Conservation (phyloP, 2,888 invertebrate genomes). For the Lapara coniferarum region DNA sequence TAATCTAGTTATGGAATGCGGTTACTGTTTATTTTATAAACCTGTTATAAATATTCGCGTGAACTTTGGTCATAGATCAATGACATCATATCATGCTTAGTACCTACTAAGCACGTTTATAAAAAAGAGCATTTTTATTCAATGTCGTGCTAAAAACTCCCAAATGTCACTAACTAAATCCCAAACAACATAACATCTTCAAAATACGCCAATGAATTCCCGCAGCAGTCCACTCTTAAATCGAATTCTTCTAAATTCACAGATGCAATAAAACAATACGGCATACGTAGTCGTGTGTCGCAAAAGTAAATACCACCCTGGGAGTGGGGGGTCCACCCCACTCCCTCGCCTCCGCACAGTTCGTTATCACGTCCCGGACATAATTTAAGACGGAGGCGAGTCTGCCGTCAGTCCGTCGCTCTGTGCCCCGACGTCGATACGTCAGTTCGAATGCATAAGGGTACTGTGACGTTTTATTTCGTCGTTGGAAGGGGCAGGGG, state of each 20-base stretch:
- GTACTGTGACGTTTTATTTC: neutral
- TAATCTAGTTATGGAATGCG: too few species aligned
- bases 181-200: too few species aligned
- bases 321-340: conserved; percentile 3
- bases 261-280: conserved; percentile 35
- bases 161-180: too few species aligned
- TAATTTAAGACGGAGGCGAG: conserved; percentile 71
- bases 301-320: conserved; percentile 36
- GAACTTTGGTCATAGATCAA: too few species aligned
- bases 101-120: too few species aligned
- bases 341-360: conserved; percentile 27
- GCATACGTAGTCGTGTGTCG: conserved; percentile 34
- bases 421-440: conserved; percentile 26
- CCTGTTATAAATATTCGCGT: too few species aligned
- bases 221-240: conserved; percentile 9
- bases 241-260: conserved; percentile 26
- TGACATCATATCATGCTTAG: too few species aligned
- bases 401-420: conserved; percentile 40
- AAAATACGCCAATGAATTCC: conserved; percentile 4
- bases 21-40: too few species aligned
- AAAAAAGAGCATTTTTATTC: too few species aligned
- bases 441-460: conserved; percentile 21
- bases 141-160: too few species aligned
- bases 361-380: conserved; percentile 78
- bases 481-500: neutral